Base-by-base conservation (phyloP, 2,888 invertebrate genomes). In the Odontocolon sp. region DNA sequence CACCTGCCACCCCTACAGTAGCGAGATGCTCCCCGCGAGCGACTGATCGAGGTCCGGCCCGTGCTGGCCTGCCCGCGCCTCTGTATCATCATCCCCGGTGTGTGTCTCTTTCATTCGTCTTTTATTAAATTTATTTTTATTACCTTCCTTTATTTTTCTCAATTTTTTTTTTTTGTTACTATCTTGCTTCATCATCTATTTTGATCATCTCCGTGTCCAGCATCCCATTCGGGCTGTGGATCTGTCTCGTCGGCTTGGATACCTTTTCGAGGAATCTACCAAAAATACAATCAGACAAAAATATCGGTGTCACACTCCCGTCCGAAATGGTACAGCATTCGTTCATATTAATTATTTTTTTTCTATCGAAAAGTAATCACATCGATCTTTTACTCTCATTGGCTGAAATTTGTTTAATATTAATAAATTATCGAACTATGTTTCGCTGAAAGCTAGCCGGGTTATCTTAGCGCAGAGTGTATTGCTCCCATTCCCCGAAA, bases 21-120 rank as follows among this genome's bases (percentile, higher is more conserved):
- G 84, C 87, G 87, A 86, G 86, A 88, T 88, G 88, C 86, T 84
- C 85, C 85, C 87, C 87, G 87, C 84, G 83, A 83, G 80, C 87
- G 81, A 80, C 82, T 84, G 85, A 83, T 82, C 85, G 84, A 81
- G 83, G 79, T 69, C 80, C 83, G 83, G 82, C 80, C 81, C 72
- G 72, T 77, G 69, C 78, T 71, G 78, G 75, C 78, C 73, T 78
- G 67, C 68, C 78, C 76, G 78, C 68, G 79, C 68, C 68, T 61
- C 73, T 59, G 50, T 63, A 26, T 71, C 72, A 28, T 67, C 66
- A 47, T 64, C 71, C 76, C n/a, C 71, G 74, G 64, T 71, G 33
- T 23, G 36, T 45, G 36, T 50, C 11, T 42, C 23, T 59, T 23
- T 50, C 45, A 18, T 11, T 31, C n/a, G 3, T 8, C 36, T 36